These are phyloP conservation scores for Pseudorhiza aurosa DNA, from an alignment of 30 jellyfish, hydroid and myxozoan genomes.

Conservation along the genomic window DNA sequence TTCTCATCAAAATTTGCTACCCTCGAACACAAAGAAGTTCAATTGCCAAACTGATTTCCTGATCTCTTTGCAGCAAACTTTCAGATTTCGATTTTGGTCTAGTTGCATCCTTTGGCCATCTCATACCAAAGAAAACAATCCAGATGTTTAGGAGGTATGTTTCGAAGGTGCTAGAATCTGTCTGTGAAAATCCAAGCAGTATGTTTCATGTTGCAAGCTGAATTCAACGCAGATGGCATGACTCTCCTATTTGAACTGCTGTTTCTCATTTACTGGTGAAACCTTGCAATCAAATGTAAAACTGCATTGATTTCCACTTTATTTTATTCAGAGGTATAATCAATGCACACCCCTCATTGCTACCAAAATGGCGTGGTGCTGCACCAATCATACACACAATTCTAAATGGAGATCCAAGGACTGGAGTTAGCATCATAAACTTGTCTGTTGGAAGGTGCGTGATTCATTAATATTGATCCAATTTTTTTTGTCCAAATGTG, in stretches of 20 bases:
- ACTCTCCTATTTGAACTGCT: too few relatives aligned
- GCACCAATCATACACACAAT: slow-evolving; percentile 92
- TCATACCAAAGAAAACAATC: slow-evolving; percentile 80
- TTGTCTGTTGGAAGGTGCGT: slow-evolving; percentile 78
- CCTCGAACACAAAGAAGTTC: not conserved
- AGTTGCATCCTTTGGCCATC: slow-evolving; percentile 98
- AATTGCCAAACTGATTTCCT: not conserved
- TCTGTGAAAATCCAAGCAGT: too few relatives aligned
- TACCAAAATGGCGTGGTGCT: slow-evolving; percentile 99
- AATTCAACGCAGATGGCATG: too few relatives aligned
- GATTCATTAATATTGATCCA: too few relatives aligned
- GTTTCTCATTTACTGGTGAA: too few relatives aligned
- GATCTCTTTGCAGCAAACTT: slow-evolving; percentile 20
- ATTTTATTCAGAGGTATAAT: slow-evolving; percentile 70
- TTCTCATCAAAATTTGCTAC: not conserved
- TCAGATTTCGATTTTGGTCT: slow-evolving; percentile 79
- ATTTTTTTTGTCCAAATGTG: too few relatives aligned
- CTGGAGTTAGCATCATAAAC: slow-evolving; percentile 92
- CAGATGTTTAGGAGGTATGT: slow-evolving; percentile 68
- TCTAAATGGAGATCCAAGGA: slow-evolving; percentile 71
- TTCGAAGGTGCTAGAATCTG: too few relatives aligned
- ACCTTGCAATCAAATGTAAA: too few relatives aligned
- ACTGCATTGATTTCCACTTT: too few relatives aligned
- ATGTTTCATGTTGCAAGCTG: too few relatives aligned
- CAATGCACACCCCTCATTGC: slow-evolving; percentile 96